phyloP scores from a whole-genome alignment of 2,888 invertebrate species.

The Coleophora deauratella region DNA sequence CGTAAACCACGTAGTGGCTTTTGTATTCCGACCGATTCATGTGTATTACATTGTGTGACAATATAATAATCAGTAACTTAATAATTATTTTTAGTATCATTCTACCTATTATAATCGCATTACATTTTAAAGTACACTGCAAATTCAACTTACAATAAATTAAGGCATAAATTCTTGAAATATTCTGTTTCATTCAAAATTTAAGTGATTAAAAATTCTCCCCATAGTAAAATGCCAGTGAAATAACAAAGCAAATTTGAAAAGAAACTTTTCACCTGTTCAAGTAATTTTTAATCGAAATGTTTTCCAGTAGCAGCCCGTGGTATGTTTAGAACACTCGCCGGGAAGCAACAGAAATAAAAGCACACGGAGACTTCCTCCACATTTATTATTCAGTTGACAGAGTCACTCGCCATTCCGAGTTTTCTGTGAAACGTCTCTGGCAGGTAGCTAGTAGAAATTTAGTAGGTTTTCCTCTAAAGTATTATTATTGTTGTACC shows the following conservation, averaged over 20 bases:
- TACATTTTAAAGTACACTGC: too few relatives aligned
- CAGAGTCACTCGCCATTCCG: conserved; percentile 50
- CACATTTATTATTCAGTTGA: conserved; percentile 59
- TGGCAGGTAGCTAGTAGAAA: conserved; percentile 14
- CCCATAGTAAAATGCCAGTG: too few relatives aligned
- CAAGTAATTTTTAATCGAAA: conserved; percentile 10
- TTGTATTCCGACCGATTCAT: conserved; percentile 36
- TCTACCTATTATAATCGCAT: too few relatives aligned
- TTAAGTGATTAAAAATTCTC: too few relatives aligned
- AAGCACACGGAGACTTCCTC: conserved; percentile 32
- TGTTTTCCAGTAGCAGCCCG: conserved; percentile 6
- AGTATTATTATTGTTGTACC: conserved; percentile 39
- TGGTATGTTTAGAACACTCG: conserved; percentile 21
- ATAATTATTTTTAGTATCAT: too few relatives aligned
- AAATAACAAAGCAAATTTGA: too few relatives aligned
- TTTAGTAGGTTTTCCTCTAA: conserved; percentile 40
- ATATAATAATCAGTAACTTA: conserved; percentile 34
- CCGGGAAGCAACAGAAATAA: conserved; percentile 35
- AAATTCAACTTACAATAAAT: too few relatives aligned
- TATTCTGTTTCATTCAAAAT: too few relatives aligned
- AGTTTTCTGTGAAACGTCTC: conserved; percentile 41
- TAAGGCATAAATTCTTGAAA: too few relatives aligned
- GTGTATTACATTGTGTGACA: conserved; percentile 49
- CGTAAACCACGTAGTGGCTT: conserved; percentile 47
- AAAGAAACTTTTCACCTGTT: conserved; percentile 2